Evolutionary conservation across 2,888 invertebrate species (phyloP).

Genomic region (Cephonodes hylas): DNA sequence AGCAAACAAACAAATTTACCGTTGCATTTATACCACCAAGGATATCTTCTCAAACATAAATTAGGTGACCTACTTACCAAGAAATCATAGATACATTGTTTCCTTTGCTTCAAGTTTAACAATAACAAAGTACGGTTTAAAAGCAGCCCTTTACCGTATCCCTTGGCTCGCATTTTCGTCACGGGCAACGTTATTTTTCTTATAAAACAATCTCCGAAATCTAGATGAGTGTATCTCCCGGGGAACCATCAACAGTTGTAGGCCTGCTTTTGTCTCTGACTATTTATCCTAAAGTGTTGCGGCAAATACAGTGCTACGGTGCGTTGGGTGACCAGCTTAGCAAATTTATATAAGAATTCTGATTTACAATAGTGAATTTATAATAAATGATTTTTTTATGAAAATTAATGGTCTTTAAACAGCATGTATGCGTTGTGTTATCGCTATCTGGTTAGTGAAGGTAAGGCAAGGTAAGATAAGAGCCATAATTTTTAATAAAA

Average conservation of each 20-base stretch:
- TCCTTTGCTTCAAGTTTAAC: background rate
- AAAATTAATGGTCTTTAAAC: no score
- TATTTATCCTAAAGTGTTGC: constrained; percentile 11
- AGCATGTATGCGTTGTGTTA: no score
- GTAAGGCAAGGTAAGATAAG: no score
- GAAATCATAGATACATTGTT: background rate
- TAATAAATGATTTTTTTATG: no score
- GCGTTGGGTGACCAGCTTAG: background rate
- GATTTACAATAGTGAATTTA: background rate
- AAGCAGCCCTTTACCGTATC: background rate
- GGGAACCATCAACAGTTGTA: constrained; percentile 15
- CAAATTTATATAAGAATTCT: background rate
- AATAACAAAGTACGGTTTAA: background rate
- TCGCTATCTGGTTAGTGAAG: no score
- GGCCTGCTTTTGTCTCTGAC: constrained; percentile 13
- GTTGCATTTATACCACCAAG: no score
- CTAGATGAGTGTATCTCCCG: constrained; percentile 12
- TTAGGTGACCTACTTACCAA: background rate
- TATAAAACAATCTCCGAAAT: constrained; percentile 14
- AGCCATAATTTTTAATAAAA: no score
- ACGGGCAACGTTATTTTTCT: background rate
- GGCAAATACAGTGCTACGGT: background rate
- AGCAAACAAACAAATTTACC: no score
- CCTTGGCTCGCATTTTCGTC: background rate
- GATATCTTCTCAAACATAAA: no score